Base-by-base conservation (phyloP, 2,797 vertebrate genomes). In the Austrolebias charrua region DNA sequence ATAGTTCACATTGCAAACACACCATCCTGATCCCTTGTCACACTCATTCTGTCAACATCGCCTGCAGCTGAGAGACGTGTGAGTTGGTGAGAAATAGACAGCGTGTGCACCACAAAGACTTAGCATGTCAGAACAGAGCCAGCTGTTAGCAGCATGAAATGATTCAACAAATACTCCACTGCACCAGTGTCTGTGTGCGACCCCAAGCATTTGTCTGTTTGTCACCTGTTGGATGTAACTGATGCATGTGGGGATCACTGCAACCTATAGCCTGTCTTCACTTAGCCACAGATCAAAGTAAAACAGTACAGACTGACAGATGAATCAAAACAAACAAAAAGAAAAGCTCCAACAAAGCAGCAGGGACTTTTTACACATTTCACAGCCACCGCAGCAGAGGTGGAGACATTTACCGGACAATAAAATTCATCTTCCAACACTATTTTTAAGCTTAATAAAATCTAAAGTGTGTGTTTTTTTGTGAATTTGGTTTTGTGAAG, bases 1-100 rank as follows among this genome's bases (percentile, higher is more conserved):
- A 86, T 83, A 72, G 68, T 71, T 87, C 9, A 20, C 80, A 85
- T 84, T 75, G 82, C 84, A 78, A 78, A 87, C 79, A 83, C 82
- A 50, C 63, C 71, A 75, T 76, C 56, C 75, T 76, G 76, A 87
- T 85, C 88, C 81, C 67, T 79, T 63, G 52, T 87, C 90, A 85
- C 81, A 81, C 76, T 80, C 80, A 73, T 81, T 58, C 87, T 83
- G 80, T 84, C 85, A 79, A 78, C 82, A 76, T 60, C 5, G 4
- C 73, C 44, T 52, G 77, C 85, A 86, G 83, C 84, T 89, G 84
- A 81, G 59, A 78, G 64, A 67, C 28, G 55, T 38, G 56, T 29
- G 61, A 71, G 75, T 46, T 16, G 16, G 42, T 3, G 63, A 58
- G 68, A 51, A 60, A 57, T 48, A 76, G 64, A 61, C 56, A 49